A percentile compares a stretch with the other conserved stretches of the same genome.
Evolutionary conservation across 2,888 invertebrate genomes (phyloP).

Genomic region (Dasypolia templi): DNA sequence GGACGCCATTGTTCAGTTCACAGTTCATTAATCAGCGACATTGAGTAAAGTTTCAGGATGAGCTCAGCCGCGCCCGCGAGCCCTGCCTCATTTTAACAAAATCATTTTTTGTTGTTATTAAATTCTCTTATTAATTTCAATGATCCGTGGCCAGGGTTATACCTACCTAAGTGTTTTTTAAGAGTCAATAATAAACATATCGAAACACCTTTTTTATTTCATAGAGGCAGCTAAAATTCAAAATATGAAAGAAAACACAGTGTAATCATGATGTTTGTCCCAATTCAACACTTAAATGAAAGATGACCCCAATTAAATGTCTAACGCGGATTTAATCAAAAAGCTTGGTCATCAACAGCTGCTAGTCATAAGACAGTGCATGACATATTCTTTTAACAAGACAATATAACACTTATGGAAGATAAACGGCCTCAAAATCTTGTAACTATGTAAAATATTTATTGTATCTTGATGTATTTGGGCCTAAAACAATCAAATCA

Average conservation of each 20-base stretch:
- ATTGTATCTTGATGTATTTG: slow-evolving; percentile 1
- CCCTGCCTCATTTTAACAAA: slow-evolving; percentile 57
- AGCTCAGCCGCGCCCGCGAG: slow-evolving; percentile 76
- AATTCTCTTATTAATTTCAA: slow-evolving; percentile 43
- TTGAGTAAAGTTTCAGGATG: slow-evolving; percentile 82
- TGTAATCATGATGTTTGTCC: background rate
- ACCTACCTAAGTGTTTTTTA: background rate
- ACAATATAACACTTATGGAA: background rate
- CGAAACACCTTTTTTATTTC: background rate
- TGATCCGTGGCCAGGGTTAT: background rate
- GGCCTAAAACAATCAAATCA: slow-evolving; percentile 1
- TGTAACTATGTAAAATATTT: background rate
- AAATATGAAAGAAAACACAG: background rate
- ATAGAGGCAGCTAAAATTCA: background rate
- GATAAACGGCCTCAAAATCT: slow-evolving; percentile 1
- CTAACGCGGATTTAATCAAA: slow-evolving; percentile 20
- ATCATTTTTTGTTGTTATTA: slow-evolving; percentile 7
- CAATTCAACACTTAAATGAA: slow-evolving; percentile 39
- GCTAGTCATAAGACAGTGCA: slow-evolving; percentile 5
- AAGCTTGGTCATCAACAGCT: slow-evolving; percentile 16
- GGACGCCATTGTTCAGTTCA: slow-evolving; percentile 84
- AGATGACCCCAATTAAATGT: slow-evolving; percentile 19
- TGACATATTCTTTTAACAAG: background rate
- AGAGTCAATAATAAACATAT: background rate
- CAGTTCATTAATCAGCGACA: slow-evolving; percentile 87